Evolutionary conservation across 1,140 invertebrate species (phyloP).

Genomic region (Hypsibius dujardini): DNA sequence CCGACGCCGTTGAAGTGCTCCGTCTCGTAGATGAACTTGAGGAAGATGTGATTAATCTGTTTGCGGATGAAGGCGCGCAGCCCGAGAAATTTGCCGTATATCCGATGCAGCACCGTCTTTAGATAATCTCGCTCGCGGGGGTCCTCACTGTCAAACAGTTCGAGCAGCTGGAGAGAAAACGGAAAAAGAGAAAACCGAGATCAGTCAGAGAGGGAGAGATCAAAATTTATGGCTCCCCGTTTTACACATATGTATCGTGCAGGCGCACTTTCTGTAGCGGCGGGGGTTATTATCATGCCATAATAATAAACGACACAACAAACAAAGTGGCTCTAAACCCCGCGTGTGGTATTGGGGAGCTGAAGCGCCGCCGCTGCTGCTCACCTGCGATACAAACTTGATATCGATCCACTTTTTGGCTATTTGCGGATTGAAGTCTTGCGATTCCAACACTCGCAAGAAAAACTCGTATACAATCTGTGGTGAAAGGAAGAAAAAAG

Average conservation of each 20-base stretch:
- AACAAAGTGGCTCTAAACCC: too few relatives aligned
- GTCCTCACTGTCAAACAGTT: slow-evolving; percentile 93
- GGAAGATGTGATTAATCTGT: slow-evolving; percentile 96
- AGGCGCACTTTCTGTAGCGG: too few relatives aligned
- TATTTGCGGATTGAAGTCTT: slow-evolving; percentile 76
- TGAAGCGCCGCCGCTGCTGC: slow-evolving; percentile 18
- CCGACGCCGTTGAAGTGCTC: slow-evolving; percentile 97
- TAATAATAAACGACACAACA: too few relatives aligned
- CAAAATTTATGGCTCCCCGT: too few relatives aligned
- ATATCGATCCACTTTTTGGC: slow-evolving; percentile 92
- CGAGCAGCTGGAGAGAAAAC: slow-evolving; percentile 49
- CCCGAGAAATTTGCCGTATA: slow-evolving; percentile 93
- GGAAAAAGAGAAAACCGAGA: too few relatives aligned
- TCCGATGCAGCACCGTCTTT: slow-evolving; percentile 89
- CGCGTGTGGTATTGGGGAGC: not conserved
- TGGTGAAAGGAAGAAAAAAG: not conserved
- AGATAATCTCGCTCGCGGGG: slow-evolving; percentile 89
- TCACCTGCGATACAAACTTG: slow-evolving; percentile 84
- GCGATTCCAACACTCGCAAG: slow-evolving; percentile 77
- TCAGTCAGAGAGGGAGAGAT: too few relatives aligned
- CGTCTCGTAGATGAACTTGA: slow-evolving; percentile 96
- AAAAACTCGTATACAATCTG: slow-evolving; percentile 96
- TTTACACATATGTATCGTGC: too few relatives aligned
- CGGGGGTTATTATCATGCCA: too few relatives aligned
- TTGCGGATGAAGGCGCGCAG: slow-evolving; percentile 88